Conservation (phyloP, 2,797 vertebrate species). For the Loriculus beryllinus region DNA sequence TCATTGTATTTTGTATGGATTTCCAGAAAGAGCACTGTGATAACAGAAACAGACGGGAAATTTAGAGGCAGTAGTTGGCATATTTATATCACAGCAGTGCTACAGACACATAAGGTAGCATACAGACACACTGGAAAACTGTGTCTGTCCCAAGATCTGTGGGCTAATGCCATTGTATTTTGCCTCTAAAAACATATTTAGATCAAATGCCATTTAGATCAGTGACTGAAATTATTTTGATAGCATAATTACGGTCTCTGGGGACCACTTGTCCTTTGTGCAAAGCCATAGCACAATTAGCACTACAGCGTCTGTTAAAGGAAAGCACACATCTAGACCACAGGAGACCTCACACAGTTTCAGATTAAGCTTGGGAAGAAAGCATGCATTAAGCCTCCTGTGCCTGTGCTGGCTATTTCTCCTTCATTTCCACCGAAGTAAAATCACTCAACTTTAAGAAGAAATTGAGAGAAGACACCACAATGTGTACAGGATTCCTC, state of each 20-base stretch:
- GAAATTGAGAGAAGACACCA: neutral
- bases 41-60: neutral
- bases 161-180: neutral
- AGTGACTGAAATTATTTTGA: neutral
- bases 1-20: neutral
- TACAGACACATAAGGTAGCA: neutral
- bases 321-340: neutral
- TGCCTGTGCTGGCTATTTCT: neutral
- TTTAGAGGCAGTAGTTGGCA: neutral
- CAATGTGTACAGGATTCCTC: neutral
- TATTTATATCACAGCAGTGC: neutral
- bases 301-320: neutral
- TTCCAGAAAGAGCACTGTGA: neutral
- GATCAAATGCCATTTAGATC: neutral
- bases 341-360: neutral
- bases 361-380: neutral
- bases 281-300: conserved; percentile 1
- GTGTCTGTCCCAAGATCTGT: neutral
- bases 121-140: accelerated
- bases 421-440: neutral
- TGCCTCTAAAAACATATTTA: neutral
- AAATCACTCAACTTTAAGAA: neutral
- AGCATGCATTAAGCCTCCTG: neutral
- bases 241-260: neutral
- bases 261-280: neutral